These are phyloP conservation scores for Ispidina lecontei DNA, from an alignment of 2,797 vertebrate species.

Conservation along the genomic window DNA sequence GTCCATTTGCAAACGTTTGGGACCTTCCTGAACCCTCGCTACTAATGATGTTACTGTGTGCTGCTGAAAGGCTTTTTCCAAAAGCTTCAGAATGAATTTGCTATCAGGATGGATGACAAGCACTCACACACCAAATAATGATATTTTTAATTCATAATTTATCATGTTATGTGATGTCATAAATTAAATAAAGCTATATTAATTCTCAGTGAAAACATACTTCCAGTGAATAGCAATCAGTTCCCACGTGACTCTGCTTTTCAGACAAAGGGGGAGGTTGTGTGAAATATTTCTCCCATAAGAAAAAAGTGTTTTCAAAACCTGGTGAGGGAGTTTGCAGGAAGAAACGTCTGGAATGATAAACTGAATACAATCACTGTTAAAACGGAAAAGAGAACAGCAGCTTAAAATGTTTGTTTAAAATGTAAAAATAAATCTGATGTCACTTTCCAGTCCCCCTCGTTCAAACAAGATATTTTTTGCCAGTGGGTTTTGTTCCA, in stretches of 20 bases:
- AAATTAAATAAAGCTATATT: slow-evolving; percentile 65
- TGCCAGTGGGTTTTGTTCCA: slow-evolving; percentile 6
- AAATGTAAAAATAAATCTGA: slow-evolving; percentile 7
- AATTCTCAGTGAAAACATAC: slow-evolving; percentile 47
- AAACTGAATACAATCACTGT: slow-evolving; percentile 16
- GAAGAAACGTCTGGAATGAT: slow-evolving; percentile 26
- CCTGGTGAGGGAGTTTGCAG: not conserved
- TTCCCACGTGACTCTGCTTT: not conserved
- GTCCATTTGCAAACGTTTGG: not conserved
- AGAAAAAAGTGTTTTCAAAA: slow-evolving; percentile 19
- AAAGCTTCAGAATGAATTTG: slow-evolving; percentile 64
- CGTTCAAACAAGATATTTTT: slow-evolving; percentile 16
- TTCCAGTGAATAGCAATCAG: slow-evolving; percentile 14
- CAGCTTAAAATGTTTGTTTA: not conserved
- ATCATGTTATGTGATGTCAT: slow-evolving; percentile 64
- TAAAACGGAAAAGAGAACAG: not conserved
- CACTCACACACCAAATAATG: slow-evolving; percentile 55
- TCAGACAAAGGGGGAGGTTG: not conserved
- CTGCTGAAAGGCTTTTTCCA: not conserved
- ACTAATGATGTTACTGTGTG: not conserved
- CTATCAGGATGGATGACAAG: slow-evolving; percentile 58
- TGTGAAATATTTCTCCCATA: not conserved
- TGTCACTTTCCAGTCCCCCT: not conserved
- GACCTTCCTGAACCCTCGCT: not conserved
- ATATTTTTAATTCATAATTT: slow-evolving; percentile 73